phyloP scores from a whole-genome alignment of 2,113 vertebrate species.

The Amblyornis subalaris region DNA sequence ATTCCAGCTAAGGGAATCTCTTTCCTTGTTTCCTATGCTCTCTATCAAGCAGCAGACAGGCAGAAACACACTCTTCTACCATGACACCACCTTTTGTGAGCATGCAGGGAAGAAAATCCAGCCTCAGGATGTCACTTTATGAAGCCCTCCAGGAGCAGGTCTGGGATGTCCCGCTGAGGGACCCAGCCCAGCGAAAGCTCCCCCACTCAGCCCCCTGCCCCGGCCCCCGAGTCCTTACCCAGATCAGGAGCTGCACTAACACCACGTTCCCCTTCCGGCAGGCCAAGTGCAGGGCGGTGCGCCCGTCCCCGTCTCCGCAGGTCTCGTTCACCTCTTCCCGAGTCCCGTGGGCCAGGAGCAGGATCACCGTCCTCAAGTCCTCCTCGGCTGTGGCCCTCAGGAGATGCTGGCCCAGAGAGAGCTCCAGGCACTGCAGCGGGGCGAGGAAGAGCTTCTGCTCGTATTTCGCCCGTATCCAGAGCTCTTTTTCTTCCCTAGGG shows the following conservation, averaged over 20 bases:
- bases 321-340: constrained; percentile 94
- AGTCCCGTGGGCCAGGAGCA: constrained; percentile 89
- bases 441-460: constrained; percentile 95
- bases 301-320: constrained; percentile 89
- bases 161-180: background rate
- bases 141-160: too few species aligned
- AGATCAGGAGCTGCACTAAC: constrained; percentile 90
- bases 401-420: constrained; percentile 89
- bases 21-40: fast-evolving
- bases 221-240: constrained; percentile 72
- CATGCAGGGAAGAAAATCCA: fast-evolving
- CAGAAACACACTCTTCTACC: fast-evolving
- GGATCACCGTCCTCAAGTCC: constrained; percentile 84
- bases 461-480: constrained; percentile 96
- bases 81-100: background rate
- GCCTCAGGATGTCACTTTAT: fast-evolving
- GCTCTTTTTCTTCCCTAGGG: constrained; percentile 91
- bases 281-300: constrained; percentile 90
- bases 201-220: background rate
- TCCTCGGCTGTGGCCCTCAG: constrained; percentile 87
- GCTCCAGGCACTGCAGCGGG: constrained; percentile 76
- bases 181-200: background rate
- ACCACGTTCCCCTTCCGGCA: constrained; percentile 90
- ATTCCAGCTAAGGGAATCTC: background rate
- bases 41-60: background rate